phyloP scores from a whole-genome alignment of 2,888 invertebrate genomes.

The Sturmia bella region DNA sequence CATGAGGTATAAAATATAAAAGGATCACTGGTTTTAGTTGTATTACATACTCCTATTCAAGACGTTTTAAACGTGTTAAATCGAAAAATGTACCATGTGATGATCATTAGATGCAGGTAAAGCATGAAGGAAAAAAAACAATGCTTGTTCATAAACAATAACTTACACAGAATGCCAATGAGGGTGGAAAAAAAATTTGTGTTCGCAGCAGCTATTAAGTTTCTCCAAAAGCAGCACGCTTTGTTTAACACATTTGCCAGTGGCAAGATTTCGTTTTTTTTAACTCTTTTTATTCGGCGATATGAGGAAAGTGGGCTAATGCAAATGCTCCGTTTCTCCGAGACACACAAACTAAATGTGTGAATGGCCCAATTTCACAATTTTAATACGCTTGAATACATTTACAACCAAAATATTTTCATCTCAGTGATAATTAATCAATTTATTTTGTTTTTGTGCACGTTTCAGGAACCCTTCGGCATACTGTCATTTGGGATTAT shows the following conservation, averaged over 20 bases:
- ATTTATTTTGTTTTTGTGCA: conserved; percentile 48
- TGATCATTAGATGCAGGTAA: too few species aligned
- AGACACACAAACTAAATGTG: not conserved
- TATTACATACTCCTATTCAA: too few species aligned
- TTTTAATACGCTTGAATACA: conserved; percentile 29
- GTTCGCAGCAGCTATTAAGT: not conserved
- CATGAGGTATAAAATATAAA: too few species aligned
- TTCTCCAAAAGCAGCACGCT: conserved; percentile 4
- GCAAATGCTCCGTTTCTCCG: not conserved
- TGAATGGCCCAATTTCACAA: conserved; percentile 22
- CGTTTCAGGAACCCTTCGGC: conserved; percentile 46
- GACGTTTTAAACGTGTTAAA: too few species aligned
- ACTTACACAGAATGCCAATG: not conserved
- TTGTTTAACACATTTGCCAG: conserved; percentile 11
- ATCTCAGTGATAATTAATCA: conserved; percentile 50
- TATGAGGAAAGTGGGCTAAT: not conserved
- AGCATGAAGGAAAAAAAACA: too few species aligned
- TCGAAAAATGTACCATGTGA: too few species aligned
- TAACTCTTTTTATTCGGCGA: not conserved
- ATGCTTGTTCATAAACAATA: not conserved
- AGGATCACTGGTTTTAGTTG: too few species aligned
- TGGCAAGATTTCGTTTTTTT: not conserved
- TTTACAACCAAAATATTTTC: conserved; percentile 57
- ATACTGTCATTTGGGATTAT: conserved; percentile 49
- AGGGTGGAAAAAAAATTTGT: not conserved